phyloP scores from a whole-genome alignment of 2,113 vertebrate genomes.

The Salvelinus namaycush region DNA sequence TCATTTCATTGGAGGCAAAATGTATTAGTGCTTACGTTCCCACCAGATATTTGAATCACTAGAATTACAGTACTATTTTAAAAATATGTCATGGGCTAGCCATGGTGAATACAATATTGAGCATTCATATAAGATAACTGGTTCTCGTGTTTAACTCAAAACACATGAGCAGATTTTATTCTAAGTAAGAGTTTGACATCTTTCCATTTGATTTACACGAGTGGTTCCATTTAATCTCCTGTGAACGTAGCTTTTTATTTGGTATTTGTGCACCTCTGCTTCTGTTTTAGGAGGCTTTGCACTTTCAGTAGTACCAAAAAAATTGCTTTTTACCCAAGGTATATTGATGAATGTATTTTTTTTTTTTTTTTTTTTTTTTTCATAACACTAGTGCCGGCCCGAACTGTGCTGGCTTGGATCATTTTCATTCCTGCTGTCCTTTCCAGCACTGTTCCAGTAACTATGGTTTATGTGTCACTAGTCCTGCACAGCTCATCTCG shows the following conservation, averaged over 20 bases:
- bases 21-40: background rate
- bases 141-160: background rate
- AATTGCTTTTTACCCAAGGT: background rate
- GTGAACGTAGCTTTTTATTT: conserved; percentile 27
- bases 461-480: background rate
- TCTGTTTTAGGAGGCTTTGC: conserved; percentile 68
- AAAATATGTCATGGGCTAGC: background rate
- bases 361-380: background rate
- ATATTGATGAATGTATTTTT: background rate
- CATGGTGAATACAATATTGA: background rate
- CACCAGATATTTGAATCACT: background rate
- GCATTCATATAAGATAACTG: conserved; percentile 6
- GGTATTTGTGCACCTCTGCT: conserved; percentile 35
- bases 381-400: too few species aligned
- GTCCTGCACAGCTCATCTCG: too few species aligned
- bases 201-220: conserved; percentile 5
- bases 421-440: background rate
- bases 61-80: background rate
- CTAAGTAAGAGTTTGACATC: background rate
- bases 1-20: too few species aligned
- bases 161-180: background rate
- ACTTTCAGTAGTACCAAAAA: conserved; percentile 13
- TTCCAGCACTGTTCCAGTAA: too few species aligned
- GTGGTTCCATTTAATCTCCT: conserved; percentile 18
- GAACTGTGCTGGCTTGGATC: too few species aligned